These are phyloP conservation scores for Eremophila alpestris DNA, from an alignment of 2,797 vertebrate genomes.

Conservation along the genomic window DNA sequence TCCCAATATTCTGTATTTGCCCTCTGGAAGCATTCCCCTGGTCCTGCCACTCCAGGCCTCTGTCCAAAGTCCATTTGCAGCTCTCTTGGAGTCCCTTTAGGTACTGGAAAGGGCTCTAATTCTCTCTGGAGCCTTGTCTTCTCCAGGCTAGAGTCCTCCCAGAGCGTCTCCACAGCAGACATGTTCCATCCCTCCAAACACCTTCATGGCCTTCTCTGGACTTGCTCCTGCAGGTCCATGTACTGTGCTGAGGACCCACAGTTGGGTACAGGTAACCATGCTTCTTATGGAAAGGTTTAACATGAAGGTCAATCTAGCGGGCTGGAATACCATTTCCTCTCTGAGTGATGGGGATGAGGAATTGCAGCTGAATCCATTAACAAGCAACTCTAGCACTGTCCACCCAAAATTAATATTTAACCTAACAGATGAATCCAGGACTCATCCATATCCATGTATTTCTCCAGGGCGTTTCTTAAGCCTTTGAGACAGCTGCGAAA, in stretches of 20 bases:
- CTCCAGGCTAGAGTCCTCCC: not conserved
- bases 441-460: not conserved
- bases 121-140: not conserved
- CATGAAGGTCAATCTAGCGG: fast-evolving
- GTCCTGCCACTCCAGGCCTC: not conserved
- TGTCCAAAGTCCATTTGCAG: not conserved
- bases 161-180: not conserved
- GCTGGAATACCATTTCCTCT: not conserved
- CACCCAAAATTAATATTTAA: not conserved
- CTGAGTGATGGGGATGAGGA: not conserved
- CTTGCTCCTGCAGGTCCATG: not conserved
- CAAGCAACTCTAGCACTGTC: not conserved
- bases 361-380: not conserved
- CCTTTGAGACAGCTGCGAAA: not conserved
- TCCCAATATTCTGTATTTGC: not conserved
- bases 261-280: not conserved
- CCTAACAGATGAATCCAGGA: not conserved
- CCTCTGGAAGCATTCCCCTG: not conserved
- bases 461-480: not conserved
- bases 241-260: not conserved
- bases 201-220: not conserved
- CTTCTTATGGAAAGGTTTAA: not conserved
- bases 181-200: not conserved
- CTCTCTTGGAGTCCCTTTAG: not conserved
- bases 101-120: not conserved